A percentile compares a stretch with the other conserved stretches of the same genome.
These are phyloP conservation scores for Myotis vivesi DNA, from an alignment of 2,797 vertebrate genomes.

Conservation along the genomic window DNA sequence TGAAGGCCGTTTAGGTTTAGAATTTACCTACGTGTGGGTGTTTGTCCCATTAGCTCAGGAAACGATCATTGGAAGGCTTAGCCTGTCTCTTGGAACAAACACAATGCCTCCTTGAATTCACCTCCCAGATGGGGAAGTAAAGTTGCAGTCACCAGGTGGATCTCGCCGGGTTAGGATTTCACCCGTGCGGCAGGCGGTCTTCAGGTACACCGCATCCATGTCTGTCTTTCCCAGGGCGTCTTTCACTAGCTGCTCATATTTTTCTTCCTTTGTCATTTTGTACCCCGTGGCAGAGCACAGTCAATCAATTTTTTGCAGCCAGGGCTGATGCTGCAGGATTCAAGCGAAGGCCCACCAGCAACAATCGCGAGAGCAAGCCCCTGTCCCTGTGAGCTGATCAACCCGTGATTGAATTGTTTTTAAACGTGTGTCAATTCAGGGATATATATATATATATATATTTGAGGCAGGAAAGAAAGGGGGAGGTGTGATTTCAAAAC, in stretches of 20 bases:
- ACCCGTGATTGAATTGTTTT: slow-evolving; percentile 50
- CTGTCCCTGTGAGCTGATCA: slow-evolving; percentile 46
- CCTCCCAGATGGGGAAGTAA: slow-evolving; percentile 42
- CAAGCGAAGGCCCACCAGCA: slow-evolving; percentile 57
- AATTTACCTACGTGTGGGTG: background rate
- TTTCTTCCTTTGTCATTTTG: slow-evolving; percentile 73
- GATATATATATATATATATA: slow-evolving; percentile 20
- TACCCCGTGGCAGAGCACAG: slow-evolving; percentile 51
- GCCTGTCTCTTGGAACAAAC: slow-evolving; percentile 29
- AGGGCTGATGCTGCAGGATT: slow-evolving; percentile 66
- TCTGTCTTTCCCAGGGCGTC: slow-evolving; percentile 39
- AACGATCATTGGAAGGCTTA: slow-evolving; percentile 44
- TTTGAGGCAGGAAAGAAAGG: slow-evolving; percentile 1
- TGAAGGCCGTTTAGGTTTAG: slow-evolving; percentile 20
- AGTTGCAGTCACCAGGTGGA: slow-evolving; percentile 20
- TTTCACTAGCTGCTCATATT: slow-evolving; percentile 60
- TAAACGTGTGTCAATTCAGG: slow-evolving; percentile 50
- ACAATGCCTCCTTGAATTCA: slow-evolving; percentile 75
- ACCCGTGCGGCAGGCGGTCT: slow-evolving; percentile 71
- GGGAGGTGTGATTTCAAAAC: background rate
- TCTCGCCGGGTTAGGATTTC: background rate
- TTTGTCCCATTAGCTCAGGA: slow-evolving; percentile 12
- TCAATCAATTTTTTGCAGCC: slow-evolving; percentile 60
- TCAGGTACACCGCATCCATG: slow-evolving; percentile 69
- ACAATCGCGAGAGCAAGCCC: slow-evolving; percentile 21